Evolutionary conservation across 1,140 invertebrate genomes (phyloP), one percentile per base, ranked within the genome.

Genomic region (Drosophila fuyamai): DNA sequence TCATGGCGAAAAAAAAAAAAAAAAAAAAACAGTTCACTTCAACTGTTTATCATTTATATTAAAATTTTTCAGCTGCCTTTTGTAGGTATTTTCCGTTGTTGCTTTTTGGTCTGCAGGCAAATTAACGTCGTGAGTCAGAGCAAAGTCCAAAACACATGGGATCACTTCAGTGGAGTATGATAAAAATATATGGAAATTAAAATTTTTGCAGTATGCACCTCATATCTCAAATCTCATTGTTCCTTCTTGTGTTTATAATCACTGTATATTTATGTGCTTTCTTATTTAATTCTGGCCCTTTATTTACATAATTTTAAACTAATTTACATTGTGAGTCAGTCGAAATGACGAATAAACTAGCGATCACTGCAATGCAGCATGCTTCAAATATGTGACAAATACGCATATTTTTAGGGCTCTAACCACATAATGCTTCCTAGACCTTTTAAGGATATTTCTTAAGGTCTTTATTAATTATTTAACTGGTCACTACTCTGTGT

Each of bases 21-120:
- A 32, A n/a, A 50, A 35, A 48, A 48, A 57, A 44, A 54, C 43
- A 63, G 54, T 81, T 81, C 68, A 63, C 48, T 54, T 76, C 47
- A 56, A 75, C 48, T 82, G 74, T 81, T 81, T 81, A 81, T 72
- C 68, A 72, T 76, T 82, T 68, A 67, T 56, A 81, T 82, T 58
- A 78, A 73, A 54, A 71, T 65, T 81, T 53, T 74, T 57, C 38
- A 56, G 29, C 43, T 56, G 35, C 54, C 40, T 44, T 54, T 48
- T 40, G 13, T 38, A 55, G 51, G 53, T 62, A 50, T 58, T 73
- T 66, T 47, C 41, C 8, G 36, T 43, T 16, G 35, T 51, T 62
- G 36, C 18, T 43, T 54, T 61, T 44, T 9, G 35, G 57, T 72
- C 62, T 58, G 43, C 16, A 46, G 53, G 41, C 29, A 53, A 35